Percentiles rank a stretch among this genome's conserved stretches.
These are phyloP conservation scores for Synaphobranchus kaupii DNA, from an alignment of 2,797 vertebrate genomes.

Conservation along the genomic window DNA sequence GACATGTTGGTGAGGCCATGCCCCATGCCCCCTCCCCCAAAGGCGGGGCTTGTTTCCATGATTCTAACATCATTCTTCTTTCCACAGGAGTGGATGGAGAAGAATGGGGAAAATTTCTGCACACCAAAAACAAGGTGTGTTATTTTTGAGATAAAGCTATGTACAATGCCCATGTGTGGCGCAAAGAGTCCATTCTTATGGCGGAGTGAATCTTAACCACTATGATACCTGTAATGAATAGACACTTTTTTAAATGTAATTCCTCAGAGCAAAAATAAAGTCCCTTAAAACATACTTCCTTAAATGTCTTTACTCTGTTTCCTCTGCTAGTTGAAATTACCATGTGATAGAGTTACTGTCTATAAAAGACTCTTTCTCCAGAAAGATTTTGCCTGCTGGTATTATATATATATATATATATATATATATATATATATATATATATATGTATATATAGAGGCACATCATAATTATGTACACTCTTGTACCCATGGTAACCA, in stretches of 20 bases:
- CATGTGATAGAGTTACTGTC: slow-evolving; percentile 17
- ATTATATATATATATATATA: slow-evolving; percentile 24
- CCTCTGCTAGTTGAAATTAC: slow-evolving; percentile 25
- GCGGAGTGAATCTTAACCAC: not conserved
- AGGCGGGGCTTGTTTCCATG: not conserved
- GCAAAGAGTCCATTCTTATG: too few relatives aligned
- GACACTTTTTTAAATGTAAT: slow-evolving; percentile 27
- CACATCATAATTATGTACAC: slow-evolving; percentile 29
- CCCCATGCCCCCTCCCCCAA: not conserved
- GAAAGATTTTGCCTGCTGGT: slow-evolving; percentile 8
- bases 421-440: slow-evolving; percentile 24
- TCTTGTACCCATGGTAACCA: slow-evolving; percentile 44
- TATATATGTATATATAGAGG: slow-evolving; percentile 26
- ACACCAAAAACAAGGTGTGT: slow-evolving; percentile 96
- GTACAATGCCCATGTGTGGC: too few relatives aligned
- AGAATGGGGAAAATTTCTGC: slow-evolving; percentile 98
- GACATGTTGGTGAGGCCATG: not conserved
- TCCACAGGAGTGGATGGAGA: slow-evolving; percentile 87
- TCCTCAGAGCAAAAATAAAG: not conserved
- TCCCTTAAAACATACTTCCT: not conserved
- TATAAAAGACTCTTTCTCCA: slow-evolving; percentile 21
- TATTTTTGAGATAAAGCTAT: not conserved
- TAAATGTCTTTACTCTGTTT: not conserved
- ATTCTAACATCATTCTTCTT: slow-evolving; percentile 32
- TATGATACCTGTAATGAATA: not conserved